Evolutionary conservation across 1,140 invertebrate species (phyloP), one percentile per base, ranked within the genome.

Genomic region (Lineus longissimus): DNA sequence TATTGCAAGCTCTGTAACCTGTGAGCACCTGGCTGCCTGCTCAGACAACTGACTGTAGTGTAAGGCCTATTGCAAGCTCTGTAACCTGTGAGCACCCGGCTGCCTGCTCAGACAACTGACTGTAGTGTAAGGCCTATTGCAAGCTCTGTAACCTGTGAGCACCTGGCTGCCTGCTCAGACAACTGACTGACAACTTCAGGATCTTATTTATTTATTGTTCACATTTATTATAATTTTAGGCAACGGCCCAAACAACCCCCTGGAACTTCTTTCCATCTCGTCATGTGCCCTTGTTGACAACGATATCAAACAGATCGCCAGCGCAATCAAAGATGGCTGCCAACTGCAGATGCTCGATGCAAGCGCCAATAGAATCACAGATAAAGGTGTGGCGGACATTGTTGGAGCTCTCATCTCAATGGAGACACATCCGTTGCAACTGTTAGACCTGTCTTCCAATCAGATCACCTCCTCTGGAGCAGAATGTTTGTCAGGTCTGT

Each of bases 321-420:
- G 63, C n/a, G 70, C 69, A n/a, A 55, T 77, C 11, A 63, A 65
- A 45, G 57, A 69, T 61, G 71, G 70, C 27, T 33, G 73, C 27
- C 63, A 63, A 41, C 43, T 75, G 22, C 70, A 71, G 25, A 77
- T 76, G 74, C 62, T 77, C 13, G 76, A 77, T 56, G 40, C 76
- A 25, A 71, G 73, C 47, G 70, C 68, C 61, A 77, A 77, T 70
- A 45, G 76, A 11, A 45, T 77, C 19, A 70, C 71, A 62, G 73
- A 77, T 65, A 63, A 55, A 9, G 66, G 66, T 4, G 56, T 75
- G n/a, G 60, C 41, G 40, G 54, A 40, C 15, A 55, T 77, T 2
- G 68, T 69, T 13, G 68, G 71, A 23, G 68, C 61, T 25, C 31
- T 77, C 15, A 25, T 68, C 19, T 63, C 61, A 17, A 43, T 62